Evolutionary conservation across 2,888 invertebrate species (phyloP).

Genomic region (Drosophila paramelanica): DNA sequence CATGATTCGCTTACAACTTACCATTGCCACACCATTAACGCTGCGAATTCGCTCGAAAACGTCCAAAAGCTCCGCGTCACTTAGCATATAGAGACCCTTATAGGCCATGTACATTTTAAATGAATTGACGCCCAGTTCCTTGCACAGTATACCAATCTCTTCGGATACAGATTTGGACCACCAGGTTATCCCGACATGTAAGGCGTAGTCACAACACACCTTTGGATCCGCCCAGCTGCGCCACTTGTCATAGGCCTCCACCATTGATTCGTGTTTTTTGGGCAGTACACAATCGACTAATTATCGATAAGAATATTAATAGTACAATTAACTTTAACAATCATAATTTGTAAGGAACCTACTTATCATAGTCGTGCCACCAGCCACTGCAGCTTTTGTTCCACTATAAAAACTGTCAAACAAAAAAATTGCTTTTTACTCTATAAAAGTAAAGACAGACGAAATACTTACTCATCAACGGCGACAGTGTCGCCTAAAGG

Average conservation of each 20-base stretch:
- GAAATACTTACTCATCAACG: constrained; percentile 89
- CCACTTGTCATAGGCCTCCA: constrained; percentile 97
- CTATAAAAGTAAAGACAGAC: background rate
- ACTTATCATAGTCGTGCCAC: constrained; percentile 99
- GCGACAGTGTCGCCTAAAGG: constrained; percentile 95
- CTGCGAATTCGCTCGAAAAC: constrained; percentile 93
- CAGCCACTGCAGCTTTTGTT: constrained; percentile 98
- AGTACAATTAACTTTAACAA: background rate
- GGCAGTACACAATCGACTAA: constrained; percentile 96
- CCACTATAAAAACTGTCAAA: constrained; percentile 93
- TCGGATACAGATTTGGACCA: constrained; percentile 92
- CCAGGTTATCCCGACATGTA: constrained; percentile 96
- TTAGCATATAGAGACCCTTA: constrained; percentile 94
- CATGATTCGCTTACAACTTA: constrained; percentile 24
- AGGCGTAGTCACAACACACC: constrained; percentile 98
- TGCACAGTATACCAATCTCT: constrained; percentile 94
- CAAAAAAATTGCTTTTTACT: background rate
- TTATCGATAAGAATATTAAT: background rate
- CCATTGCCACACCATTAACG: constrained; percentile 93
- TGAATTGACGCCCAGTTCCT: constrained; percentile 96
- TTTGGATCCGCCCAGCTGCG: constrained; percentile 96
- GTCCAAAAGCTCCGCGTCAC: constrained; percentile 94
- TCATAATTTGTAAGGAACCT: constrained; percentile 83
- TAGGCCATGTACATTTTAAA: constrained; percentile 99
- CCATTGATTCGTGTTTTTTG: constrained; percentile 91